These are phyloP conservation scores for Myotis planiceps DNA, from an alignment of 2,797 vertebrate genomes.

Conservation along the genomic window DNA sequence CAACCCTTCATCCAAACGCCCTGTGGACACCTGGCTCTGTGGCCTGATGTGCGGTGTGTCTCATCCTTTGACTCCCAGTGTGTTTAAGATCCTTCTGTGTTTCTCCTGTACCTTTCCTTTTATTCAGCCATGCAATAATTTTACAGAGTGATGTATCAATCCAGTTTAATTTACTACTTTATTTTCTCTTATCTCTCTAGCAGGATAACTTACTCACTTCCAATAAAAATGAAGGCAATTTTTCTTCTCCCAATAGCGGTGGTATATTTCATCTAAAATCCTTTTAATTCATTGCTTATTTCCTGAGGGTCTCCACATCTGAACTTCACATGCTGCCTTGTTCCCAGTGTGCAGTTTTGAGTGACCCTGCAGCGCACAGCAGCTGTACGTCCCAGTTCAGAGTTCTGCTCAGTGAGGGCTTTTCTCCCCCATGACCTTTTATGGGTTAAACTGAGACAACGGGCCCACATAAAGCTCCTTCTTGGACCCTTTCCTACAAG, in stretches of 20 bases:
- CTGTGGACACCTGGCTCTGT: not conserved
- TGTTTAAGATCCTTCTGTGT: not conserved
- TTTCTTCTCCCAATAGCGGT: conserved; percentile 53
- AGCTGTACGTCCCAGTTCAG: not conserved
- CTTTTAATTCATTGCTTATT: conserved; percentile 71
- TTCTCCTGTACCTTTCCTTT: not conserved
- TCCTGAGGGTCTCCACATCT: conserved; percentile 58
- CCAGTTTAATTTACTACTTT: conserved; percentile 30
- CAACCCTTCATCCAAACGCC: not conserved
- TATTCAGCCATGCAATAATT: not conserved
- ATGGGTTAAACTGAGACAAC: not conserved
- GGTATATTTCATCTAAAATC: conserved; percentile 66
- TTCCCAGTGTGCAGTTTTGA: not conserved
- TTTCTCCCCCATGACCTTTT: not conserved
- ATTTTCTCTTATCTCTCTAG: conserved; percentile 42
- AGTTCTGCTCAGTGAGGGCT: not conserved
- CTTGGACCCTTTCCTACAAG: not conserved
- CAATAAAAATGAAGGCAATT: conserved; percentile 63
- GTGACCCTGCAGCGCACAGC: not conserved
- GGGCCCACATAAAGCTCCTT: conserved; percentile 38
- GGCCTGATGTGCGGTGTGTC: not conserved
- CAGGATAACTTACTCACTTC: conserved; percentile 27
- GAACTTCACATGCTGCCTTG: conserved; percentile 57
- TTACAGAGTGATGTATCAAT: conserved; percentile 34
- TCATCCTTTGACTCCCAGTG: not conserved